Evolutionary conservation across 2,113 vertebrate species (phyloP).

Genomic region (Loxodonta africana): DNA sequence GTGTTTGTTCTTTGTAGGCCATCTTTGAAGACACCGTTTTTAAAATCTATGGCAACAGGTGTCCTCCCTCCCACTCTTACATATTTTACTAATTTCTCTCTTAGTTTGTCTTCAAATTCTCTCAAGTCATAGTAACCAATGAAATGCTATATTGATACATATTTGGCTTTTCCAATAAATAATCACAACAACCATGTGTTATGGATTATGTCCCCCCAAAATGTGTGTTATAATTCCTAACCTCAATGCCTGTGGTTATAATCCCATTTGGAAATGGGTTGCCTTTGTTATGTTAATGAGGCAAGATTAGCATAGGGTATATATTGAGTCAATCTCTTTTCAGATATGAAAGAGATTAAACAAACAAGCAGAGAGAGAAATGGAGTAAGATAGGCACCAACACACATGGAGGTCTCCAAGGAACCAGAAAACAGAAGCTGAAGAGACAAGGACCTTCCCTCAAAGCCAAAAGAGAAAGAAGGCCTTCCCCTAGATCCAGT

Average conservation of each 20-base stretch:
- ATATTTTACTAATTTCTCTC: conserved; percentile 81
- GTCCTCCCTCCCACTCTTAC: conserved; percentile 63
- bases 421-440: not conserved
- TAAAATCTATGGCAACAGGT: conserved; percentile 80
- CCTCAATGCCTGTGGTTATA: not conserved
- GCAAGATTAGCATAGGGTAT: not conserved
- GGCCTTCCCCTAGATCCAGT: not conserved
- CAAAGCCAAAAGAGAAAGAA: not conserved
- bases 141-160: not conserved
- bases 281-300: not conserved
- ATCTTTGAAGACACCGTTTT: conserved; percentile 79
- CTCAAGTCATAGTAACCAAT: conserved; percentile 19
- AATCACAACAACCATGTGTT: not conserved
- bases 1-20: conserved; percentile 64
- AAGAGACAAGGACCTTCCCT: not conserved
- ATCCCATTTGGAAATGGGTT: not conserved
- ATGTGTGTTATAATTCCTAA: not conserved
- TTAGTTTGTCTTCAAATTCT: conserved; percentile 47
- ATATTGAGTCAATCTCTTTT: not conserved
- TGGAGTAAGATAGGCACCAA: not conserved
- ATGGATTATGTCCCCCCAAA: not conserved
- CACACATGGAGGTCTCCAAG: not conserved
- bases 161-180: conserved; percentile 66
- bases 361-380: not conserved
- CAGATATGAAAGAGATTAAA: not conserved